Conservation (phyloP, 1,140 invertebrate species). For the Drosophila funebris region DNA sequence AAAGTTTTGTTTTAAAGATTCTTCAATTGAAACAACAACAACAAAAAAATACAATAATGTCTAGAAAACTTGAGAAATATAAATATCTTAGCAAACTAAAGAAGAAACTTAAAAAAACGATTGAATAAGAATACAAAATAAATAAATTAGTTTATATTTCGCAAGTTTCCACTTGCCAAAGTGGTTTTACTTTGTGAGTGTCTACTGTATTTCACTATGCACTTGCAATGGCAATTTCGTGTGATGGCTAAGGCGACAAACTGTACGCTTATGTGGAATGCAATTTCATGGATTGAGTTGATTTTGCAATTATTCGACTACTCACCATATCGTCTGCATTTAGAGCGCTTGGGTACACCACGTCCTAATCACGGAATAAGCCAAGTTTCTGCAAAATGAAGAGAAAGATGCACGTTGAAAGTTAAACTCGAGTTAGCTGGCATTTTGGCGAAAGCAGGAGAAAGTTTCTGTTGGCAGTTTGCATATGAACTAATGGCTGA, state of each 20-base stretch:
- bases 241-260: background rate
- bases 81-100: too few species aligned
- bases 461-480: constrained; percentile 31
- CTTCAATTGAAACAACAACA: too few species aligned
- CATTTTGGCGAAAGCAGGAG: constrained; percentile 6
- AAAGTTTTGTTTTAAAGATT: too few species aligned
- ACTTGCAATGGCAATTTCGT: background rate
- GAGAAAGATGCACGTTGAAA: constrained; percentile 20
- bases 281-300: background rate
- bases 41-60: too few species aligned
- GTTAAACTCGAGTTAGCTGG: constrained; percentile 9
- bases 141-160: background rate
- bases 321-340: constrained; percentile 84
- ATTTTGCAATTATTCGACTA: constrained; percentile 15
- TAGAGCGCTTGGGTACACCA: constrained; percentile 83
- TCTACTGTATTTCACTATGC: background rate
- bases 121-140: too few species aligned
- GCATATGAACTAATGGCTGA: constrained; percentile 35
- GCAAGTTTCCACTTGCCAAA: too few species aligned
- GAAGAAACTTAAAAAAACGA: too few species aligned
- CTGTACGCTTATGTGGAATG: background rate
- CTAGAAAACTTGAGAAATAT: too few species aligned
- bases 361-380: constrained; percentile 81
- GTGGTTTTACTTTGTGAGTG: too few species aligned
- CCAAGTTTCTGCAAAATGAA: constrained; percentile 66